Evolutionary conservation across 2,797 vertebrate genomes (phyloP).

Genomic region (Diplodus sargus): DNA sequence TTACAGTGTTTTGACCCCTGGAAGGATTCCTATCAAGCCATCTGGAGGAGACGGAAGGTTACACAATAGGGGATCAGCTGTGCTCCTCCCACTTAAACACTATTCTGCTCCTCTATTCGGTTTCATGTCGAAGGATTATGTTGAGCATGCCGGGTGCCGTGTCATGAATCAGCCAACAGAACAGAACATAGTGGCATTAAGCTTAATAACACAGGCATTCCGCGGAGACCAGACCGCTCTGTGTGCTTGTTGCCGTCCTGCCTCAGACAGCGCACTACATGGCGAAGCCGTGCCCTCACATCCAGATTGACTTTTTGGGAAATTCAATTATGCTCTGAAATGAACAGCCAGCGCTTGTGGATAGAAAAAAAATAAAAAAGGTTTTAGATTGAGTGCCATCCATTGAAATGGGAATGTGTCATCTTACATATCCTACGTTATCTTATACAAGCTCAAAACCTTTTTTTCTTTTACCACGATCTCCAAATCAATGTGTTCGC

Average conservation of each 20-base stretch:
- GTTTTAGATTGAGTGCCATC: conserved; percentile 67
- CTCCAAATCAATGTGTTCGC: conserved; percentile 21
- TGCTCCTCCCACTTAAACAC: conserved; percentile 74
- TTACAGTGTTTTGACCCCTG: conserved; percentile 62
- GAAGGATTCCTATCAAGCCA: conserved; percentile 65
- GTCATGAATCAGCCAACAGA: conserved; percentile 75
- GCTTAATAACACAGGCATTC: conserved; percentile 64
- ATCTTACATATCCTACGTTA: too few species aligned
- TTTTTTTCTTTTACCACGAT: conserved; percentile 28
- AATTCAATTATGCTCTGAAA: conserved; percentile 74
- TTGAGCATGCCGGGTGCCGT: conserved; percentile 70
- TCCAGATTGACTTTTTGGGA: conserved; percentile 60
- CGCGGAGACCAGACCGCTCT: conserved; percentile 43
- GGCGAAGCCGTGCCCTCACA: conserved; percentile 57
- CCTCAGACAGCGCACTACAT: conserved; percentile 24
- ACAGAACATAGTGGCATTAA: conserved; percentile 62
- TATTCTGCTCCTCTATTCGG: conserved; percentile 70
- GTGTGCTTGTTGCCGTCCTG: conserved; percentile 24
- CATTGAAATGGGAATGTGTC: conserved; percentile 67
- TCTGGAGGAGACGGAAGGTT: conserved; percentile 71
- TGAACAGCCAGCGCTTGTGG: conserved; percentile 69
- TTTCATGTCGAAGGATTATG: conserved; percentile 77
- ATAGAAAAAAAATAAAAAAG: conserved; percentile 41
- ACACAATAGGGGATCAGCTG: conserved; percentile 77
- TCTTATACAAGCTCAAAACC: conserved; percentile 23